Percentiles rank a stretch among this genome's conserved stretches.
Conservation (phyloP, 2,113 vertebrate genomes). For the Colossoma macropomum region DNA sequence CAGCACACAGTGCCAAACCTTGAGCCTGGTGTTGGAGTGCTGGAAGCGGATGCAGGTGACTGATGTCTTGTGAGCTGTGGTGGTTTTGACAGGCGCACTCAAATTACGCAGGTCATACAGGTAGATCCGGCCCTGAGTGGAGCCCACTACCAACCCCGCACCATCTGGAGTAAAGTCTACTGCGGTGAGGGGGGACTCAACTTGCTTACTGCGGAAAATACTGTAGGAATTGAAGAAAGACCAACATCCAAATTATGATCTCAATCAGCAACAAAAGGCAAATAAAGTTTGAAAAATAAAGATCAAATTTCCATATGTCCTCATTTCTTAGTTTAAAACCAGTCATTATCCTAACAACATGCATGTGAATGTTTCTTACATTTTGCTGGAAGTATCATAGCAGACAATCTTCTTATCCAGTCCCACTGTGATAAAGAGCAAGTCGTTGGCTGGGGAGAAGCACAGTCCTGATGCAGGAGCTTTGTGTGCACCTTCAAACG, state of each 20-base stretch:
- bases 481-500: slow-evolving; percentile 89
- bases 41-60: slow-evolving; percentile 93
- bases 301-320: no score
- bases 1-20: slow-evolving; percentile 71
- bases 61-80: slow-evolving; percentile 91
- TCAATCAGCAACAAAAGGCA: background rate
- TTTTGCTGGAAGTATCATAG: slow-evolving; percentile 94
- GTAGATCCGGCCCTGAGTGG: slow-evolving; percentile 91
- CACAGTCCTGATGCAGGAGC: slow-evolving; percentile 90
- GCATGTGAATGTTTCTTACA: slow-evolving; percentile 75
- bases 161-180: slow-evolving; percentile 93
- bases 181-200: slow-evolving; percentile 89
- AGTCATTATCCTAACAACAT: background rate
- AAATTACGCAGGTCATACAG: slow-evolving; percentile 94
- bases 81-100: slow-evolving; percentile 84
- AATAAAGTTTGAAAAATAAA: no score
- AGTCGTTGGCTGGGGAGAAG: slow-evolving; percentile 94
- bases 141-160: slow-evolving; percentile 88
- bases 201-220: slow-evolving; percentile 84
- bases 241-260: background rate
- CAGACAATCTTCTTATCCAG: slow-evolving; percentile 97
- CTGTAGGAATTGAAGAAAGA: slow-evolving; percentile 57
- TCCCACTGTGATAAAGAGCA: slow-evolving; percentile 92
- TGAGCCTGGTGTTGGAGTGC: slow-evolving; percentile 76
- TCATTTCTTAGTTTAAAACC: background rate